Conservation (phyloP, 2,888 invertebrate genomes). For the Atethmia centrago region DNA sequence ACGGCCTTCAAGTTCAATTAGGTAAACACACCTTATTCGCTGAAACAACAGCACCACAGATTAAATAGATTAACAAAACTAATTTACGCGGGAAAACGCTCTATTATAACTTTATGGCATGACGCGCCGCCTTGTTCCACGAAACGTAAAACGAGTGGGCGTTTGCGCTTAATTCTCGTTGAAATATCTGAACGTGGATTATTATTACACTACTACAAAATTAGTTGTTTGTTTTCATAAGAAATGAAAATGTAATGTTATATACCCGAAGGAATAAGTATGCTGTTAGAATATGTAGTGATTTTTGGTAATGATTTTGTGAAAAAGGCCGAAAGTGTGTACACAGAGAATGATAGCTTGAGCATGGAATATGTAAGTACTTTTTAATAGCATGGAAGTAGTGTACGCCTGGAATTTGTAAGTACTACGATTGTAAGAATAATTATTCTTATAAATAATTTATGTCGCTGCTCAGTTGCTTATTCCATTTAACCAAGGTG, state of each 20-base stretch:
- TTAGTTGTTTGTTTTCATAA: constrained; percentile 38
- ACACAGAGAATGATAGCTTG: no score
- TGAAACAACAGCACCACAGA: constrained; percentile 27
- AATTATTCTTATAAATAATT: no score
- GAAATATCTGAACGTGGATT: constrained; percentile 36
- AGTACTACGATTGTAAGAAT: no score
- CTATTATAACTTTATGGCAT: constrained; percentile 32
- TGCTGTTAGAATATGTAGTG: not conserved
- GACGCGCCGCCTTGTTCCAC: constrained; percentile 40
- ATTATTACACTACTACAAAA: constrained; percentile 28
- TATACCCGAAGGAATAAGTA: not conserved
- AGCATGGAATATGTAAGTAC: no score
- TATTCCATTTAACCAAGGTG: no score
- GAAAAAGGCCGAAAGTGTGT: no score
- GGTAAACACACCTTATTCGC: constrained; percentile 7
- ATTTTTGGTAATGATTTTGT: no score
- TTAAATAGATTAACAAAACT: constrained; percentile 12
- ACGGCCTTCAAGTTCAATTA: constrained; percentile 14
- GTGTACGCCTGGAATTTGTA: no score
- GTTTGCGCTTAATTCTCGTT: constrained; percentile 40
- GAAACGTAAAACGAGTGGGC: constrained; percentile 51
- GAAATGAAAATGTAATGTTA: constrained; percentile 32
- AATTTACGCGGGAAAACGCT: constrained; percentile 50
- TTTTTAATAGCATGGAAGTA: no score
- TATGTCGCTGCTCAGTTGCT: no score